Evolutionary conservation across 1,140 invertebrate species (phyloP).

Genomic region (Sycophila sp.): DNA sequence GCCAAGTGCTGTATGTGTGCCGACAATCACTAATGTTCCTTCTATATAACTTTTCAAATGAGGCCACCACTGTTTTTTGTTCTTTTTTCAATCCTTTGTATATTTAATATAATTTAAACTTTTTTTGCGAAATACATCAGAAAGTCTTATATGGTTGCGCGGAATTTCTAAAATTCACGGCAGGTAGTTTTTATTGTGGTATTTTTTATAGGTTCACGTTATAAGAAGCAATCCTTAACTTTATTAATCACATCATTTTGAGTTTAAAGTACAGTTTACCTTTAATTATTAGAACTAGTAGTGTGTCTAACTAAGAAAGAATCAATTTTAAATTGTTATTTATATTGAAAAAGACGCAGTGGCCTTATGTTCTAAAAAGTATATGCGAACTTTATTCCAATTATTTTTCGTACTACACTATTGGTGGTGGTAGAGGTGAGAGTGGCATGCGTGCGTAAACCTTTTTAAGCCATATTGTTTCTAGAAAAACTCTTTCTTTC

Average conservation of each 20-base stretch:
- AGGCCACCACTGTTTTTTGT: constrained; percentile 51
- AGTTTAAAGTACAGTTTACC: no score
- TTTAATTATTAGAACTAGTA: no score
- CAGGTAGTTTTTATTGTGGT: no score
- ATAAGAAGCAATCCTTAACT: no score
- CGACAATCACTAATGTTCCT: constrained; percentile 67
- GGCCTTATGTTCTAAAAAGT: constrained; percentile 27
- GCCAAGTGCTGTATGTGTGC: constrained; percentile 68
- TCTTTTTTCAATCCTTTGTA: no score
- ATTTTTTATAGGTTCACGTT: no score
- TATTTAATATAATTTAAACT: no score
- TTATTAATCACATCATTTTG: no score
- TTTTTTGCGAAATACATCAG: no score
- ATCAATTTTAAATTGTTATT: no score
- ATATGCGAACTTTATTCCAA: not conserved
- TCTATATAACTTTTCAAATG: constrained; percentile 41
- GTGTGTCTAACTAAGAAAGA: no score
- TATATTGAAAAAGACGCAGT: no score
- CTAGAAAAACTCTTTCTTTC: constrained; percentile 10
- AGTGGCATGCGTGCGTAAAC: constrained; percentile 52
- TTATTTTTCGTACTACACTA: constrained; percentile 29
- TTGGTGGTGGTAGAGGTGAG: constrained; percentile 57
- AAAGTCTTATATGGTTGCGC: not conserved
- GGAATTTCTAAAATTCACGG: not conserved
- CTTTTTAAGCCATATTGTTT: constrained; percentile 40